Base-by-base conservation (phyloP, 2,797 vertebrate genomes). In the Enteromius fasciolatus region DNA sequence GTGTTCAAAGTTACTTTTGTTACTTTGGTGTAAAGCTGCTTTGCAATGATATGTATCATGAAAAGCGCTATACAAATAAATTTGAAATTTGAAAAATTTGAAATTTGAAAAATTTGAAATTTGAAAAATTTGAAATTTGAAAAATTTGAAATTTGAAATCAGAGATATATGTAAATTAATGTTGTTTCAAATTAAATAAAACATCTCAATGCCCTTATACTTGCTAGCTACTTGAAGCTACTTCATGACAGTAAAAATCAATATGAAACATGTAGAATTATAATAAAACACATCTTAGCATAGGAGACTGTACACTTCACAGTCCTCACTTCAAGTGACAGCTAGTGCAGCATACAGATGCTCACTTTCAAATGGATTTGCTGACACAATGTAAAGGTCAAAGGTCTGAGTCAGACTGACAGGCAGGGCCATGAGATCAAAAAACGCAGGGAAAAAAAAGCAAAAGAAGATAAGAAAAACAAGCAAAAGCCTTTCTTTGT, bases 341-440 rank as follows among this genome's bases (percentile, higher is more conserved):
- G 23, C 18, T 39, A 72, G 46, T 6, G 23, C 5, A 12, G 69
- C 54, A 72, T 17, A 59, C 59, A 57, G 81, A 68, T 59, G 80
- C 80, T 81, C 46, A 41, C 59, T 81, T 75, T 67, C 50, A 44
- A 44, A 77, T 44, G n/a, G 33, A 73, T 28, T 64, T 23, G 1
- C 46, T 23, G 33, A 46, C 54, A 52, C 44, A 72, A 18, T 73
- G 59, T 73, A 59, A 73, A 70, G 69, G 78, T 77, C 73, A 81
- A 76, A 75, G 44, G 73, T 70, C 68, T 44, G 28, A 81, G 78
- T 18, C n/a, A 75, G 23, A 75, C 28, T 31, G 78, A 64, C 44
- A 69, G 44, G 14, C 39, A 9, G 64, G 41, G 46, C 73, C 46
- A 44, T 63, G 57, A 33, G 59, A 80, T 70, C 73, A 77, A 39